Percentiles rank a stretch among this genome's conserved stretches.
These are phyloP conservation scores for Hylyphantes graminicola DNA, from an alignment of 1,140 invertebrate genomes.

Conservation along the genomic window DNA sequence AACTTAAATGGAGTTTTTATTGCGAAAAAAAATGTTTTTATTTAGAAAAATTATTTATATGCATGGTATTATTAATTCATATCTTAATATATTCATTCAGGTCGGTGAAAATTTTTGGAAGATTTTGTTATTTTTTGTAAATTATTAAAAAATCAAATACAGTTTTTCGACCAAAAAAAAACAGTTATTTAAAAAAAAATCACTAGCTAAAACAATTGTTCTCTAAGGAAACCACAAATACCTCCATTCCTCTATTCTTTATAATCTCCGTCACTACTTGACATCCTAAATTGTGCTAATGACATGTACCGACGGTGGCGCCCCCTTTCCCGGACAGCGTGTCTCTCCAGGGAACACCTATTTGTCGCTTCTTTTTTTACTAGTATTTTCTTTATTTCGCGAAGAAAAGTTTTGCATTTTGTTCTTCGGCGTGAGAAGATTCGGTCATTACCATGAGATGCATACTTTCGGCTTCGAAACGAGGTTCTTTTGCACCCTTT, in stretches of 20 bases:
- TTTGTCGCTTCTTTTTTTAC: slow-evolving; percentile 26
- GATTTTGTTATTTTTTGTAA: no score
- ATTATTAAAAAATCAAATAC: no score
- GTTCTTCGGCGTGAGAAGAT: slow-evolving; percentile 42
- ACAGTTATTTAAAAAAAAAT: no score
- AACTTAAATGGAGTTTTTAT: no score
- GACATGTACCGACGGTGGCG: slow-evolving; percentile 52
- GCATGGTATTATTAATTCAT: no score
- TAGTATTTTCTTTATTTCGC: neutral
- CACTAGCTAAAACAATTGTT: no score
- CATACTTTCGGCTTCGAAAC: slow-evolving; percentile 34
- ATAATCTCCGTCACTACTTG: slow-evolving; percentile 50
- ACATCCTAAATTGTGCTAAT: slow-evolving; percentile 60
- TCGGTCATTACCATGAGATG: slow-evolving; percentile 55
- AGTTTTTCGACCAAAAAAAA: no score
- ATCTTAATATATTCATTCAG: no score
- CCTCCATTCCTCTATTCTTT: slow-evolving; percentile 23
- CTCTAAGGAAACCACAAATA: no score
- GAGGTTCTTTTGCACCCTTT: neutral
- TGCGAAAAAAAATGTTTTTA: no score
- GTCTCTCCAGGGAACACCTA: slow-evolving; percentile 25
- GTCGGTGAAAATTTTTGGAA: no score
- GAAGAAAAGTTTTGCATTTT: slow-evolving; percentile 48
- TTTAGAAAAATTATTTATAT: no score
- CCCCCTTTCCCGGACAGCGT: slow-evolving; percentile 41